A percentile compares a stretch with the other conserved stretches of the same genome.
Conservation (phyloP, 2,797 vertebrate genomes). For the Cuculus canorus region DNA sequence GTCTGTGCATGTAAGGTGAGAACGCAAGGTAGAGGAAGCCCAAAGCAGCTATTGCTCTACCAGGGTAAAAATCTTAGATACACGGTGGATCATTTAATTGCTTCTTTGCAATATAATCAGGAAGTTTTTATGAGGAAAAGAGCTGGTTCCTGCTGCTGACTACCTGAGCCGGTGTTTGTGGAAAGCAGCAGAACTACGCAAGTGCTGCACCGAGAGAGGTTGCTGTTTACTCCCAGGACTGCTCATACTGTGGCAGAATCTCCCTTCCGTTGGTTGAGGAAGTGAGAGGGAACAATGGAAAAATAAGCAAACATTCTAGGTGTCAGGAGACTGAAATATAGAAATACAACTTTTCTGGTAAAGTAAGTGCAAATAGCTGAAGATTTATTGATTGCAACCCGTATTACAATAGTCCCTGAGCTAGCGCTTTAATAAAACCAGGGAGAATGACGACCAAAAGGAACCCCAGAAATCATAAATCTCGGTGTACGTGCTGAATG, state of each 20-base stretch:
- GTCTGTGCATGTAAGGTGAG: neutral
- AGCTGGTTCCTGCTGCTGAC: neutral
- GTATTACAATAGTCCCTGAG: slow-evolving; percentile 15
- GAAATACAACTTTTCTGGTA: slow-evolving; percentile 21
- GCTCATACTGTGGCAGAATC: neutral
- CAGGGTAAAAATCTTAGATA: neutral
- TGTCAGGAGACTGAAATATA: neutral
- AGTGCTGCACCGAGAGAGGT: neutral
- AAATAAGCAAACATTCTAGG: neutral
- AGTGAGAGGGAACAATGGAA: neutral
- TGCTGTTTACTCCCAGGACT: neutral
- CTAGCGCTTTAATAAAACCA: slow-evolving; percentile 22
- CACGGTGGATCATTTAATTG: neutral
- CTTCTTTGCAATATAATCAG: neutral
- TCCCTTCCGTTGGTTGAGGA: neutral
- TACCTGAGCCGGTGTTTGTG: neutral
- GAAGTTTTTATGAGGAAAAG: neutral
- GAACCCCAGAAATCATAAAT: slow-evolving; percentile 5
- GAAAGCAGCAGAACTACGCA: neutral
- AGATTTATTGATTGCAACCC: slow-evolving; percentile 38
- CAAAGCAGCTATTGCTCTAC: neutral
- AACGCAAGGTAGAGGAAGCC: neutral
- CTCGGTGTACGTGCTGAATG: neutral
- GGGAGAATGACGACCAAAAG: slow-evolving; percentile 22
- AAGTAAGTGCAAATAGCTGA: neutral